These are phyloP conservation scores for Brachionus rotundiformis DNA, from an alignment of 1,140 invertebrate genomes.

Conservation along the genomic window DNA sequence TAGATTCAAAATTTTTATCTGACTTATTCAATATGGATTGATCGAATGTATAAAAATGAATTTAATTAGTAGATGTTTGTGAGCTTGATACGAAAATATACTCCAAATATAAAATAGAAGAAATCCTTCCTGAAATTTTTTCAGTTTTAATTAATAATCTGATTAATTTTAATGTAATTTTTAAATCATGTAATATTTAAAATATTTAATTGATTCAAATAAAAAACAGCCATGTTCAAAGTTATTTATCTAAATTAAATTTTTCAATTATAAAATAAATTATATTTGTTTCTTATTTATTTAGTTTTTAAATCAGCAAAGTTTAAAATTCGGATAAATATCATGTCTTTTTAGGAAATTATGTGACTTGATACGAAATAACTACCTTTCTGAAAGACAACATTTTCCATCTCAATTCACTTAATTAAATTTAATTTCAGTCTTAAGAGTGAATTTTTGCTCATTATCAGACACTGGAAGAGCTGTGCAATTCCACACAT, in stretches of 20 bases:
- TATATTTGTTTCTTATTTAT: background rate
- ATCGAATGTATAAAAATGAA: background rate
- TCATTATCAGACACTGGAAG: too few species aligned
- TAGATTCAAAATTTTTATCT: background rate
- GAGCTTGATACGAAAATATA: background rate
- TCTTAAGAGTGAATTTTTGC: too few species aligned
- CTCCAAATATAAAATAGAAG: background rate
- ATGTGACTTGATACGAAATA: background rate
- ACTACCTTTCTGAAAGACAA: background rate
- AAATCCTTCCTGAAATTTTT: background rate
- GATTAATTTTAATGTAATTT: constrained; percentile 20
- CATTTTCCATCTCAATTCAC: background rate
- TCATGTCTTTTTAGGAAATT: background rate
- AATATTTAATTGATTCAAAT: constrained; percentile 4
- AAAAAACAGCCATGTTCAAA: background rate
- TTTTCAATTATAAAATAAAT: background rate
- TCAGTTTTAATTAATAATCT: constrained; percentile 42
- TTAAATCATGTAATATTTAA: background rate
- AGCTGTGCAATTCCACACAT: too few species aligned
- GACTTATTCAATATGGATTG: background rate
- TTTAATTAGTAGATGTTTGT: background rate
- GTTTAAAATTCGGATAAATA: background rate
- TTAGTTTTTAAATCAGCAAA: background rate
- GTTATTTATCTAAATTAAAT: constrained; percentile 13
- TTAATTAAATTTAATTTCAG: background rate